Conservation (phyloP, 2,113 vertebrate species). For the Eleginops maclovinus region DNA sequence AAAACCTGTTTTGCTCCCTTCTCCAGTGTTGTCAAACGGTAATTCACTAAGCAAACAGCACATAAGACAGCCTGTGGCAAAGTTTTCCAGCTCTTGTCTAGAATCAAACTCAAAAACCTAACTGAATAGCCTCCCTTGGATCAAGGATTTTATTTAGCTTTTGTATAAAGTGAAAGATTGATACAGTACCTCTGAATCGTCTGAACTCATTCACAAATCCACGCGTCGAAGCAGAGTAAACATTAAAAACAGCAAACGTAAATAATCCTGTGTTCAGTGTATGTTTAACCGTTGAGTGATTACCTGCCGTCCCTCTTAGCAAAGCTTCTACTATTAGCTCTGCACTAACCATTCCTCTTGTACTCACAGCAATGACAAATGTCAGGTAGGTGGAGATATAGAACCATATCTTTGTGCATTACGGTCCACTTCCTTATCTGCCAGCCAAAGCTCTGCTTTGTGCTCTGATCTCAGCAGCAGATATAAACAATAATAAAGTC, state of each 20-base stretch:
- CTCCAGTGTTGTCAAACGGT: accelerated
- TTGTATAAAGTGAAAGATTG: not conserved
- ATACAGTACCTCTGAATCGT: conserved; percentile 48
- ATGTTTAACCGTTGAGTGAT: not conserved
- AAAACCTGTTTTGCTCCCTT: conserved; percentile 7
- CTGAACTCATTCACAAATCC: conserved; percentile 37
- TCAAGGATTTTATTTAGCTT: not conserved
- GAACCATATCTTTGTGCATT: conserved; percentile 10
- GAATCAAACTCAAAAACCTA: conserved; percentile 16
- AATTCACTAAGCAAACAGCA: conserved; percentile 56
- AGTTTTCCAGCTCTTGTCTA: conserved; percentile 52
- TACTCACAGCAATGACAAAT: conserved; percentile 44
- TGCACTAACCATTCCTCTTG: conserved; percentile 2
- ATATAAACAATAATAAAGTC: not conserved
- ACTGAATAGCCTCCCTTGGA: not conserved
- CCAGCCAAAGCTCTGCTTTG: conserved; percentile 13
- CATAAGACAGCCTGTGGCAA: not conserved
- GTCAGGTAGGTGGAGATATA: conserved; percentile 63
- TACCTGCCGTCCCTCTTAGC: not conserved
- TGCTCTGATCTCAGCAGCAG: conserved; percentile 1
- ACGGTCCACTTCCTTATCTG: conserved; percentile 37
- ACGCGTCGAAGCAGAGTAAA: not conserved
- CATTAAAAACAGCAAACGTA: not conserved
- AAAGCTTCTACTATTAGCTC: not conserved
- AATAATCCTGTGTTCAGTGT: not conserved